A percentile compares a stretch with the other conserved stretches of the same genome.
Evolutionary conservation across 2,113 vertebrate species (phyloP).

Genomic region (Anguilla japonica): DNA sequence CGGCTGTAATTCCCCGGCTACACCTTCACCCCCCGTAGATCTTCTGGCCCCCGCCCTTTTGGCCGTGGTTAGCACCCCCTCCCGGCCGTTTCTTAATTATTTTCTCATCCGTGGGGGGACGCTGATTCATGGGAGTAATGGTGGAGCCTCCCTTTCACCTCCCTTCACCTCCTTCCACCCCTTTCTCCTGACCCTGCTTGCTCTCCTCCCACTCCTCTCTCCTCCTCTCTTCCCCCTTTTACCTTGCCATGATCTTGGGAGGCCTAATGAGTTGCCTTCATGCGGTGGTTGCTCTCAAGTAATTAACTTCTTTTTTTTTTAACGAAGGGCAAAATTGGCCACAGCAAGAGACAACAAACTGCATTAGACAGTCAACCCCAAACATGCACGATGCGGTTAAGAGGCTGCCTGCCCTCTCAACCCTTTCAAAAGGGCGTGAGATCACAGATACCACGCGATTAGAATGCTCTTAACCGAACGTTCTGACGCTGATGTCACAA

Average conservation of each 20-base stretch:
- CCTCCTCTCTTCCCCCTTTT: not conserved
- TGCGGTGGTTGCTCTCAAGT: slow-evolving; percentile 54
- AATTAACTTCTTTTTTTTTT: slow-evolving; percentile 54
- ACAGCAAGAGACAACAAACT: slow-evolving; percentile 56
- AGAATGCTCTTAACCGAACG: no score
- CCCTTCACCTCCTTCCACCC: slow-evolving; percentile 6
- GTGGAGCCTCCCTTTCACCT: slow-evolving; percentile 48
- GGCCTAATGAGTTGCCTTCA: slow-evolving; percentile 58
- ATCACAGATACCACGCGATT: no score
- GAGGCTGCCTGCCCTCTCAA: slow-evolving; percentile 21
- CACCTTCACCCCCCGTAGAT: slow-evolving; percentile 41
- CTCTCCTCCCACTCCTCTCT: not conserved
- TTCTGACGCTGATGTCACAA: no score
- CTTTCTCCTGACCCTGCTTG: not conserved
- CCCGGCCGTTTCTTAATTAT: slow-evolving; percentile 71
- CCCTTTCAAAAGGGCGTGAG: no score
- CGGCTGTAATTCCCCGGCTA: slow-evolving; percentile 46
- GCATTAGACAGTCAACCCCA: slow-evolving; percentile 51
- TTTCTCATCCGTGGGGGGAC: slow-evolving; percentile 67
- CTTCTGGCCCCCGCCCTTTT: slow-evolving; percentile 59
- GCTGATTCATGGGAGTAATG: slow-evolving; percentile 67
- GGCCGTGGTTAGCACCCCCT: slow-evolving; percentile 59
- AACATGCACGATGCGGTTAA: slow-evolving; percentile 30
- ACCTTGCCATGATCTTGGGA: slow-evolving; percentile 41
- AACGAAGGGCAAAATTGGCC: slow-evolving; percentile 51